These are phyloP conservation scores for Callipepla squamata DNA, from an alignment of 2,113 vertebrate species.

Conservation along the genomic window DNA sequence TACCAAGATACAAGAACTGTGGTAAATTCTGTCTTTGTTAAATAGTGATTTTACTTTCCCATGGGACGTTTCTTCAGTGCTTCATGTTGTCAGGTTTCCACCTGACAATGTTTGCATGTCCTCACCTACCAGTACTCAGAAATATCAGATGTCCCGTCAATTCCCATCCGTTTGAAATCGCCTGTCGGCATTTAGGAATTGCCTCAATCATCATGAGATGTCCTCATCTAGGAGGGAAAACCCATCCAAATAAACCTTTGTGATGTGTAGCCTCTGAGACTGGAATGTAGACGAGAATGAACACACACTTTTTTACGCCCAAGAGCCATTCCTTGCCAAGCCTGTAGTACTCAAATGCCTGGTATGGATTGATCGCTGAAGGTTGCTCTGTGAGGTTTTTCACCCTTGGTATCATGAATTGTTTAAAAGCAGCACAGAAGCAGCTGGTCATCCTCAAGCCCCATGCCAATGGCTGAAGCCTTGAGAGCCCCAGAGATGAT, in stretches of 20 bases:
- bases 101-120: background rate
- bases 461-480: background rate
- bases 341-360: background rate
- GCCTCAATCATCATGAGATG: background rate
- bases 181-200: background rate
- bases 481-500: background rate
- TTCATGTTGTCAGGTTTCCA: background rate
- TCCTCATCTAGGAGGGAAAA: background rate
- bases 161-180: background rate
- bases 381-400: background rate
- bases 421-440: background rate
- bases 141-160: background rate
- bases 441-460: background rate
- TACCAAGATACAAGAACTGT: background rate
- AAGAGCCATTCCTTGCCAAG: background rate
- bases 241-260: background rate
- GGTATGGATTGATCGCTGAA: background rate
- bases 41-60: background rate
- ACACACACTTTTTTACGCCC: background rate
- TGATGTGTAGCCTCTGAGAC: background rate
- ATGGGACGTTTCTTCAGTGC: background rate
- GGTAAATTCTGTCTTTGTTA: background rate
- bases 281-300: background rate
- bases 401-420: background rate
- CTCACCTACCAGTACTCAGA: background rate